Conservation (phyloP, 92 coral and sea anemone species). For the Galaxea fascicularis region DNA sequence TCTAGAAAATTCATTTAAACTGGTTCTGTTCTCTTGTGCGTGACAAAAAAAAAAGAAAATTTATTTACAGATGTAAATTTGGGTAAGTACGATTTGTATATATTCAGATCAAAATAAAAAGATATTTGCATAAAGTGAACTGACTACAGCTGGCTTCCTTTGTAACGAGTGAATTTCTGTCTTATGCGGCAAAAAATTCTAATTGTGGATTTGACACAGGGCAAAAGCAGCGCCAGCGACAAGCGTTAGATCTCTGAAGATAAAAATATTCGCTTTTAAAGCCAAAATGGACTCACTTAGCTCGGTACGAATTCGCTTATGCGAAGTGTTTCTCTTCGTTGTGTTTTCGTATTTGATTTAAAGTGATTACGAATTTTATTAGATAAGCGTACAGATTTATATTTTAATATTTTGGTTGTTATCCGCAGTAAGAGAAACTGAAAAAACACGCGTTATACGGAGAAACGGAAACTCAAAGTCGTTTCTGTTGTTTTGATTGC, state of each 20-base stretch:
- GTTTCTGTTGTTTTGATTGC: neutral
- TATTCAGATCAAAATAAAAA: slow-evolving; percentile 12
- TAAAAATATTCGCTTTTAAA: neutral
- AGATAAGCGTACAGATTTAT: neutral
- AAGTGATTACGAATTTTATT: neutral
- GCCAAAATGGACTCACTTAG: neutral
- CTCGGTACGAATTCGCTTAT: neutral
- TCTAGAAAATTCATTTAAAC: neutral
- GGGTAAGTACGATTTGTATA: slow-evolving; percentile 24
- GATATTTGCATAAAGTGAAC: slow-evolving; percentile 44
- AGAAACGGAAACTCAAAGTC: too few species aligned
- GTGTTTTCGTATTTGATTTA: neutral
- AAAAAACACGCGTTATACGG: neutral
- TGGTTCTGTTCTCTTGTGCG: slow-evolving; percentile 34
- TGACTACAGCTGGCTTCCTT: slow-evolving; percentile 30
- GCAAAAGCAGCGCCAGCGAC: neutral
- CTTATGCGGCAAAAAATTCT: neutral
- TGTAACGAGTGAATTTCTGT: neutral
- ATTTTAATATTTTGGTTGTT: neutral
- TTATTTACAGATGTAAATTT: slow-evolving; percentile 51
- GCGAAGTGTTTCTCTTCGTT: neutral
- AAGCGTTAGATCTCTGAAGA: neutral
- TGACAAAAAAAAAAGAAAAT: slow-evolving; percentile 26
- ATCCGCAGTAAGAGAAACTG: neutral
- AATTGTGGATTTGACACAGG: neutral